phyloP scores from a whole-genome alignment of 2,888 invertebrate species.

The Hirudinaria manillensis region DNA sequence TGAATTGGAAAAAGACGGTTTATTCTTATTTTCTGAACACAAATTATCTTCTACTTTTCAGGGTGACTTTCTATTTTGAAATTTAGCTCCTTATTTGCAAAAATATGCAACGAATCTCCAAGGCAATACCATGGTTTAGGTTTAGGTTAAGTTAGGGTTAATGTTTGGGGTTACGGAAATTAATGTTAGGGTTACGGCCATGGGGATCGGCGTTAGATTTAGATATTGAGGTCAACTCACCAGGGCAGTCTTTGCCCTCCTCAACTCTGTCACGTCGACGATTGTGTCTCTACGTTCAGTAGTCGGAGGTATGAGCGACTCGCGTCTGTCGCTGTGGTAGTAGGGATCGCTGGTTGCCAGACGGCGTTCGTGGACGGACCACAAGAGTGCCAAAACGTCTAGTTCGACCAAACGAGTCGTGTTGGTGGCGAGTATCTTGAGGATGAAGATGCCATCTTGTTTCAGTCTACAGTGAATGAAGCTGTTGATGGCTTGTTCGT shows the following conservation, averaged over 20 bases:
- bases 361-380: conserved; percentile 14
- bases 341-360: conserved; percentile 6
- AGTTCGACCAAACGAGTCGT: conserved; percentile 10
- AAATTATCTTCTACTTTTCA: too few species aligned
- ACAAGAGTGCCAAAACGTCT: conserved; percentile 4
- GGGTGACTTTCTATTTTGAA: too few species aligned
- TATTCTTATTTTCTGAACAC: too few species aligned
- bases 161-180: too few species aligned
- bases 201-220: not conserved
- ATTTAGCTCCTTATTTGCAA: too few species aligned
- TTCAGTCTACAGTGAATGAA: not conserved
- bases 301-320: too few species aligned
- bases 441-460: conserved; percentile 16
- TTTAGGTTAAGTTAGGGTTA: too few species aligned
- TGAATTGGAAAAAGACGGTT: too few species aligned
- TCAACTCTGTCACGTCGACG: conserved; percentile 19
- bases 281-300: conserved; percentile 12
- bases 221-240: conserved; percentile 16
- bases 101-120: too few species aligned
- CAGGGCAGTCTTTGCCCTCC: not conserved
- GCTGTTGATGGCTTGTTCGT: not conserved
- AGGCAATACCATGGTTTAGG: too few species aligned
- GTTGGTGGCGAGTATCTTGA: conserved; percentile 12
- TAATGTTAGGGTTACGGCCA: too few species aligned
- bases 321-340: conserved; percentile 1